A percentile compares a stretch with the other conserved stretches of the same genome.
These are phyloP conservation scores for Kryptolebias marmoratus DNA, from an alignment of 2,113 vertebrate species.

Conservation along the genomic window DNA sequence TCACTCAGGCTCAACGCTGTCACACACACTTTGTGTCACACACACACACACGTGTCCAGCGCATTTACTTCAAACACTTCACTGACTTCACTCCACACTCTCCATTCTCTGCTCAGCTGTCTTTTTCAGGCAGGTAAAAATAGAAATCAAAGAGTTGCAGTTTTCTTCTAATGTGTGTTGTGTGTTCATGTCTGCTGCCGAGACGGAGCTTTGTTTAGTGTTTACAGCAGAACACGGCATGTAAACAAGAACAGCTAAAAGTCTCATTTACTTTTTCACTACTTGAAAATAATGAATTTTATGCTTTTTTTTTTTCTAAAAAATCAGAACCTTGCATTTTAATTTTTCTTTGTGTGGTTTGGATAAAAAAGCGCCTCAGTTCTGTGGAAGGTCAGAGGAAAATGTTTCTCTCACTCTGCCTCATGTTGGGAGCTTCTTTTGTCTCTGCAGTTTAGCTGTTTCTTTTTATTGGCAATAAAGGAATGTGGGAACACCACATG, in stretches of 20 bases:
- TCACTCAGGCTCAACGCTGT: slow-evolving; percentile 69
- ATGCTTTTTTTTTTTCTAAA: not conserved
- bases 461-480: slow-evolving; percentile 53
- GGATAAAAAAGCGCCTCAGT: not conserved
- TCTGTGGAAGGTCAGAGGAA: slow-evolving; percentile 54
- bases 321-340: slow-evolving; percentile 6
- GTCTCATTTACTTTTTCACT: slow-evolving; percentile 19
- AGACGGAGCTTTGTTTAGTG: not conserved
- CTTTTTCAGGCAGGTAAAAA: slow-evolving; percentile 32
- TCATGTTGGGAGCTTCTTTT: slow-evolving; percentile 45
- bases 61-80: slow-evolving; percentile 51
- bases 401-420: slow-evolving; percentile 30
- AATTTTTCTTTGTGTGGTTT: slow-evolving; percentile 27
- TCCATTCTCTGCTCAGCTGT: slow-evolving; percentile 25
- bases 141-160: slow-evolving; percentile 16
- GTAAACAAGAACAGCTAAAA: slow-evolving; percentile 33
- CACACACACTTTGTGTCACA: slow-evolving; percentile 56
- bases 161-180: not conserved
- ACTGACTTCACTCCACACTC: slow-evolving; percentile 34
- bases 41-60: slow-evolving; percentile 51
- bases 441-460: slow-evolving; percentile 26
- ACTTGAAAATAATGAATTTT: not conserved
- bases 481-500: slow-evolving; percentile 35
- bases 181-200: slow-evolving; percentile 12
- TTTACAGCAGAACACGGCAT: not conserved